These are phyloP conservation scores for Malurus alboscapulatus DNA, from an alignment of 2,113 vertebrate genomes.

Conservation along the genomic window DNA sequence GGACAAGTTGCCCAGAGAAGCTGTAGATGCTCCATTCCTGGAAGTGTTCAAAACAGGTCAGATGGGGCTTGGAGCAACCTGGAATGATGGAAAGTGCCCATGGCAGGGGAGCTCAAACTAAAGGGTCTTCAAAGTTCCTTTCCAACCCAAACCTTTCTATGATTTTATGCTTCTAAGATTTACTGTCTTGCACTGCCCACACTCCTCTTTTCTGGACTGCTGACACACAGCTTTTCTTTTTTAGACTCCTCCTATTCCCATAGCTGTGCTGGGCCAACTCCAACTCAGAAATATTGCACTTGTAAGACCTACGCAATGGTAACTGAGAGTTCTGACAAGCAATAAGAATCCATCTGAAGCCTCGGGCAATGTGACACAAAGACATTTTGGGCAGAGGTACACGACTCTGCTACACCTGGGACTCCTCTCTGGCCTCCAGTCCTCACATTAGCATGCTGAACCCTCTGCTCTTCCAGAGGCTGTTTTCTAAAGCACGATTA, in stretches of 20 bases:
- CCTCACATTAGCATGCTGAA: neutral
- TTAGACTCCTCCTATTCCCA: neutral
- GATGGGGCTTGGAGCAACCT: neutral
- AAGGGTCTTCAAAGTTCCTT: neutral
- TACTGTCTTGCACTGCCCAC: neutral
- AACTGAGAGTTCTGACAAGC: neutral
- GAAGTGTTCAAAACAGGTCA: neutral
- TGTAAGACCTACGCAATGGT: neutral
- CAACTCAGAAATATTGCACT: constrained; percentile 25
- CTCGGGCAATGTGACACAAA: neutral
- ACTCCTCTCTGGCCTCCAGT: neutral
- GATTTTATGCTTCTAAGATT: neutral
- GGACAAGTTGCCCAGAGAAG: neutral
- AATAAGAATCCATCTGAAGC: neutral
- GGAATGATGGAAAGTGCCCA: neutral
- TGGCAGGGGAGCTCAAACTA: neutral
- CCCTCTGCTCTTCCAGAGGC: neutral
- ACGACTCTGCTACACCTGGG: neutral
- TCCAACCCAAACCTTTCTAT: neutral
- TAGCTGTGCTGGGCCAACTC: neutral
- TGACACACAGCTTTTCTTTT: neutral
- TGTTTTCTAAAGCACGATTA: neutral
- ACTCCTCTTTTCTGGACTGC: neutral
- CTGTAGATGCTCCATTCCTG: neutral
- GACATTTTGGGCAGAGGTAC: neutral